Percentiles rank a stretch among this genome's conserved stretches.
phyloP scores from a whole-genome alignment of 2,888 invertebrate species.

The Parnassius glacialis region DNA sequence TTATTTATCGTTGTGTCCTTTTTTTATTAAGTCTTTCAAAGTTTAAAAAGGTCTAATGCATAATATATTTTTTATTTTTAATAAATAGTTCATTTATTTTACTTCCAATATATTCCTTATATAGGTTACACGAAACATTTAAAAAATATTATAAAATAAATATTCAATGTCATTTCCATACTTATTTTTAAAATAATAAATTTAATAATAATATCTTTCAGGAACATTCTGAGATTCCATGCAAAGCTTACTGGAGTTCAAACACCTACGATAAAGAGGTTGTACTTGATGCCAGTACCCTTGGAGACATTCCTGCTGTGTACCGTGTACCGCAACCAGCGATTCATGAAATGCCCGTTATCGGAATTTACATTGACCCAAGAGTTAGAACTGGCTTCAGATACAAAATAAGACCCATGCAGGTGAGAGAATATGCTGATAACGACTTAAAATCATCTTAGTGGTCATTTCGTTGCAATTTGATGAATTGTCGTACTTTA shows the following conservation, averaged over 20 bases:
- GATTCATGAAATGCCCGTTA: conserved; percentile 84
- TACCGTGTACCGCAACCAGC: conserved; percentile 83
- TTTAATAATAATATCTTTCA: conserved; percentile 36
- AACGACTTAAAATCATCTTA: conserved; percentile 34
- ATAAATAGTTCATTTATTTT: no score
- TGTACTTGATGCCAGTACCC: conserved; percentile 78
- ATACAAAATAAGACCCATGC: conserved; percentile 86
- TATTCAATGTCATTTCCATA: no score
- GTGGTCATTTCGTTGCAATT: conserved; percentile 44
- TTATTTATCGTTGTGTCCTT: no score
- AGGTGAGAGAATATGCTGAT: conserved; percentile 67
- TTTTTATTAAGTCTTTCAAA: no score
- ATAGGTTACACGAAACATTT: no score
- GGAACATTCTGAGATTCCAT: conserved; percentile 58
- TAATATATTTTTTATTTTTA: no score
- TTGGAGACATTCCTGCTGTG: conserved; percentile 84
- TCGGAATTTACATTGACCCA: conserved; percentile 87
- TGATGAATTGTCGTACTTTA: conserved; percentile 54
- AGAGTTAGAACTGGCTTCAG: conserved; percentile 87
- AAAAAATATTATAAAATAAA: no score
- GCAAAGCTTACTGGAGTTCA: conserved; percentile 56
- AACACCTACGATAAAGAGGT: conserved; percentile 57
- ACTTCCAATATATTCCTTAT: no score
- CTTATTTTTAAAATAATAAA: no score
- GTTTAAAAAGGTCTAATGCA: no score